Evolutionary conservation across 2,797 vertebrate genomes (phyloP).

Genomic region (Vespertilio murinus): DNA sequence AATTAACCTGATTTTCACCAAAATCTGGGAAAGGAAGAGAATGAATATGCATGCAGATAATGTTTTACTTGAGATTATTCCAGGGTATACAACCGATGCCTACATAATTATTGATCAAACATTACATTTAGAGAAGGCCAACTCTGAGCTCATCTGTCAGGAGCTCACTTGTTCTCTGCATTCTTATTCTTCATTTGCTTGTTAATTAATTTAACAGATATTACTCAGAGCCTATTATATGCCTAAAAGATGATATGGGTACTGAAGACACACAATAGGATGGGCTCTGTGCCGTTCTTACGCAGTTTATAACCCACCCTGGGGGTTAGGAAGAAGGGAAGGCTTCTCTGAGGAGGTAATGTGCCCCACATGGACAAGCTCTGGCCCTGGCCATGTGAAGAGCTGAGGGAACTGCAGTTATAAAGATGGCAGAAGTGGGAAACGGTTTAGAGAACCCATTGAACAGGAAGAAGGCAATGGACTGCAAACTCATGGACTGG

Average conservation of each 20-base stretch:
- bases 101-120: neutral
- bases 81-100: neutral
- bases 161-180: neutral
- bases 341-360: neutral
- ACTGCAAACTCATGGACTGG: neutral
- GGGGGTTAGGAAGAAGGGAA: neutral
- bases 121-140: neutral
- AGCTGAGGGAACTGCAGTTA: neutral
- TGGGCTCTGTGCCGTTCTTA: neutral
- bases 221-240: neutral
- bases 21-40: constrained; percentile 31
- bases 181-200: neutral
- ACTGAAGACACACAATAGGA: neutral
- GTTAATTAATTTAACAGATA: neutral
- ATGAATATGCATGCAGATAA: neutral
- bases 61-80: constrained; percentile 28
- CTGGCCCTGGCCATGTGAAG: neutral
- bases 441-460: neutral
- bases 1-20: constrained; percentile 19
- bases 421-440: neutral
- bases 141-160: neutral
- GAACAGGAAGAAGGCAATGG: neutral
- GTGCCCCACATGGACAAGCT: neutral
- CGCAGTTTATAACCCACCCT: neutral
- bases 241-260: neutral